A percentile compares a stretch with the other conserved stretches of the same genome.
Conservation (phyloP, 2,113 vertebrate species). For the Ceyx cyanopectus region DNA sequence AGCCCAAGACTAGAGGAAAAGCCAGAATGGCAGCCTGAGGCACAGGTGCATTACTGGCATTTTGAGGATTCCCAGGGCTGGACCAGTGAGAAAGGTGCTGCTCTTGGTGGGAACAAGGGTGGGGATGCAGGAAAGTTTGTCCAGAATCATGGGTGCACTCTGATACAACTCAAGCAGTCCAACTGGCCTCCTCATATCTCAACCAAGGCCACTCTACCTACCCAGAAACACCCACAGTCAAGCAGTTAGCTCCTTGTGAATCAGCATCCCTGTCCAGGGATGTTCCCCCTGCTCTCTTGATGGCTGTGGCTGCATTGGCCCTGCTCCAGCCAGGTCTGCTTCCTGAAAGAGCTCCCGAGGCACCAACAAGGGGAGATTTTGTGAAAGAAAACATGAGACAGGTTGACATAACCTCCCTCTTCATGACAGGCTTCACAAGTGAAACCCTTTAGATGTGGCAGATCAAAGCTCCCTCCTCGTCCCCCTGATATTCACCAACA, state of each 20-base stretch:
- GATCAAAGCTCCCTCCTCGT: background rate
- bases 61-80: background rate
- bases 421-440: background rate
- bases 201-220: background rate
- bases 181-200: background rate
- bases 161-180: background rate
- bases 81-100: background rate
- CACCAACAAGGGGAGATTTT: background rate
- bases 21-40: background rate
- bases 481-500: background rate
- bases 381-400: background rate
- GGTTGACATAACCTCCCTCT: background rate
- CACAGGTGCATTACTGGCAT: background rate
- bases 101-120: background rate
- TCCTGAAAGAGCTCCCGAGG: background rate
- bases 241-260: background rate
- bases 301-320: background rate
- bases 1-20: background rate
- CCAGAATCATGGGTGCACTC: background rate
- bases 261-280: background rate
- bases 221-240: background rate
- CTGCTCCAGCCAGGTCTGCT: background rate
- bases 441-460: background rate
- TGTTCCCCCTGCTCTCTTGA: accelerated
- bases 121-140: background rate